Evolutionary conservation across 2,888 invertebrate species (phyloP), one percentile per base, ranked within the genome.

Genomic region (Villa cingulata): DNA sequence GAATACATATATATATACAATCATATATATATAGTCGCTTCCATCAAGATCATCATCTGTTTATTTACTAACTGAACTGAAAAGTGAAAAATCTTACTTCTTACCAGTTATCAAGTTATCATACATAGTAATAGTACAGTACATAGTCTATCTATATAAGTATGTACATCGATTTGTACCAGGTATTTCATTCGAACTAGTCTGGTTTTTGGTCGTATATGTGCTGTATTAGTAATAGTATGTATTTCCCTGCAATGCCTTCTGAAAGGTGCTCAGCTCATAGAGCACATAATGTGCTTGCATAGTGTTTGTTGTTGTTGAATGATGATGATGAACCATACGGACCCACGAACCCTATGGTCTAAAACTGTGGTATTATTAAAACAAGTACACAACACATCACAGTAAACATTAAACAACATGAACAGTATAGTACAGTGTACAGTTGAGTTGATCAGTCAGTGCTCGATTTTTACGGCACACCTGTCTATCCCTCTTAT

Each of bases 401-500:
- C n/a, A n/a, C n/a, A n/a, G n/a, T n/a, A n/a, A n/a, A n/a, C n/a
- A n/a, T n/a, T n/a, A n/a, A n/a, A n/a, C n/a, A n/a, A n/a, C n/a
- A n/a, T n/a, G n/a, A n/a, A n/a, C n/a, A n/a, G n/a, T n/a, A n/a
- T n/a, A n/a, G n/a, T n/a, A n/a, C n/a, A n/a, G n/a, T n/a, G 23
- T 7, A 23, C 23, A 23, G 23, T 23, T 23, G 23, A 23, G 23
- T 23, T 23, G 23, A 23, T 36, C n/a, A 12, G 36, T 37, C 43
- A 32, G 32, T 37, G 42, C 42, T 29, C 37, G 23, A 27, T 38
- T 29, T 38, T 36, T 37, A 38, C 19, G 42, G 42, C 47, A 47
- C 47, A 47, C 47, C 47, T 47, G 47, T 47, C 47, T 47, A 41
- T 47, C 47, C 47, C 47, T 39, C 47, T 47, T 47, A 20, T 29